These are phyloP conservation scores for Euclidia mi DNA, from an alignment of 2,888 invertebrate genomes.

Conservation along the genomic window DNA sequence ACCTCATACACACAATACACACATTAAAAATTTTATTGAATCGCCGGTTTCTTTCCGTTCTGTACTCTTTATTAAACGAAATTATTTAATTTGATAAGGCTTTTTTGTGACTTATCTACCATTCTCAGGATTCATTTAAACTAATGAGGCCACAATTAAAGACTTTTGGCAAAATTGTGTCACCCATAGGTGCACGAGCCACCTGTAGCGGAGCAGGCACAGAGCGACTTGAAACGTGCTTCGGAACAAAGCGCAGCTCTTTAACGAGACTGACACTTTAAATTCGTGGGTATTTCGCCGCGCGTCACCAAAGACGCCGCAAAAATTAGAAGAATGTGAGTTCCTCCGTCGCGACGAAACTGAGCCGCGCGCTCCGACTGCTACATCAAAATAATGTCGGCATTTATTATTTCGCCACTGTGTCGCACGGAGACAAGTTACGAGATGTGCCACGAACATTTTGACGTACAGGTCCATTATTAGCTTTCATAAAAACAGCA, in stretches of 20 bases:
- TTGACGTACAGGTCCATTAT: conserved; percentile 60
- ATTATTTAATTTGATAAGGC: no score
- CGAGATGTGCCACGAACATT: conserved; percentile 53
- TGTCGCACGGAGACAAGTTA: conserved; percentile 54
- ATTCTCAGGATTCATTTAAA: conserved; percentile 23
- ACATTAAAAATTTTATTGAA: no score
- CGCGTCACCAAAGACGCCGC: conserved; percentile 72
- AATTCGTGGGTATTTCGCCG: conserved; percentile 72
- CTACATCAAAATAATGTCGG: conserved; percentile 61
- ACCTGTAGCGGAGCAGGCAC: conserved; percentile 74
- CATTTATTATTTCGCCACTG: conserved; percentile 63
- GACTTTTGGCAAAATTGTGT: conserved; percentile 25
- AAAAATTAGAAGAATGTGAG: conserved; percentile 75
- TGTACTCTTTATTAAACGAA: no score
- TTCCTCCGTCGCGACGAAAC: conserved; percentile 45
- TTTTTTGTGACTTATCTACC: no score
- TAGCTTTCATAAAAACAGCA: conserved; percentile 52
- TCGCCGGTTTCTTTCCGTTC: no score
- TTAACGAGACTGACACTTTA: conserved; percentile 69
- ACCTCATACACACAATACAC: no score
- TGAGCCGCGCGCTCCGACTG: conserved; percentile 44
- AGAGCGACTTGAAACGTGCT: conserved; percentile 65
- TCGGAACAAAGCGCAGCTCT: conserved; percentile 74
- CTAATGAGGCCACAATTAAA: neutral
- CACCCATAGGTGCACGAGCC: conserved; percentile 57